A percentile compares a stretch with the other conserved stretches of the same genome.
Evolutionary conservation across 2,113 vertebrate species (phyloP).

Genomic region (Micronycteris hirsuta): DNA sequence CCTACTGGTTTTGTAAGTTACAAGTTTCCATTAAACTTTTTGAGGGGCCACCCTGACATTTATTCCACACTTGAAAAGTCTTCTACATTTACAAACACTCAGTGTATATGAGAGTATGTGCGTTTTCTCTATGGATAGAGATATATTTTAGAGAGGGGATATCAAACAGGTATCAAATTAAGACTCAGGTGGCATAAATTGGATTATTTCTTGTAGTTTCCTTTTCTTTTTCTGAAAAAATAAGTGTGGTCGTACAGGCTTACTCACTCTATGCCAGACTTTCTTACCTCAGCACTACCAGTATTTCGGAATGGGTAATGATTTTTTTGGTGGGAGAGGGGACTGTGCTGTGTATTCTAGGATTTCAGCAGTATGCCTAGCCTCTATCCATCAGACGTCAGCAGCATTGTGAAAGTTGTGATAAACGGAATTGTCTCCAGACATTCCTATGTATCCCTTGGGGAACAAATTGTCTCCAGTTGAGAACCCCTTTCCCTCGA

Average conservation of each 20-base stretch:
- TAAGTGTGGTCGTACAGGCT: not conserved
- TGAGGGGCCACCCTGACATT: not conserved
- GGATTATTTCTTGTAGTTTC: not conserved
- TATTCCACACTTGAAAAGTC: not conserved
- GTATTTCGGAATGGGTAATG: not conserved
- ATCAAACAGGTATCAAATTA: not conserved
- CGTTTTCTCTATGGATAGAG: not conserved
- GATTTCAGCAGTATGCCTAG: not conserved
- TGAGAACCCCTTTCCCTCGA: not conserved
- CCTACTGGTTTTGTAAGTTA: constrained; percentile 20
- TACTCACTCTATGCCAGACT: not conserved
- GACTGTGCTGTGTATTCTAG: not conserved
- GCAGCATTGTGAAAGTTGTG: not conserved
- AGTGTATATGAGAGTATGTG: not conserved
- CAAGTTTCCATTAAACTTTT: constrained; percentile 1
- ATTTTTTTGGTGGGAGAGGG: not conserved
- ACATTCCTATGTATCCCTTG: not conserved
- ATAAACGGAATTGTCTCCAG: not conserved
- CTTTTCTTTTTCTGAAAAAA: not conserved
- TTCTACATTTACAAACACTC: not conserved
- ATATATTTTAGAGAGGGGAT: not conserved
- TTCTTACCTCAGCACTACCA: not conserved
- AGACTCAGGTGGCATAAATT: not conserved
- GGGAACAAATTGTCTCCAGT: not conserved
- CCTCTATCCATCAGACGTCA: not conserved